phyloP scores from a whole-genome alignment of 2,113 vertebrate species.

The Pan troglodytes region NHGRI_mPanTro3-v2.1_pri NC_072411.2:113965001-113965500 shows the following conservation, averaged over 20 bases:
- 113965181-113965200: constrained; percentile 62
- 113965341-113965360: constrained; percentile 57
- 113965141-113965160: constrained; percentile 35
- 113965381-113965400: constrained; percentile 52
- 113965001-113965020: not conserved
- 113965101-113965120: constrained; percentile 58
- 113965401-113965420: constrained; percentile 57
- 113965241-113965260: constrained; percentile 69
- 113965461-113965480: constrained; percentile 61
- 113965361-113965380: constrained; percentile 45
- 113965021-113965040: not conserved
- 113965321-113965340: constrained; percentile 67
- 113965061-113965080: constrained; percentile 37
- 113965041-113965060: constrained; percentile 16
- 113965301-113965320: constrained; percentile 73
- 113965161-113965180: constrained; percentile 67
- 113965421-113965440: constrained; percentile 49
- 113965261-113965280: constrained; percentile 73
- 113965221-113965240: constrained; percentile 34
- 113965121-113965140: not conserved
- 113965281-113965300: constrained; percentile 75
- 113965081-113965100: constrained; percentile 36
- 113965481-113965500: constrained; percentile 71
- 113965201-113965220: constrained; percentile 40
- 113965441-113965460: constrained; percentile 72